Evolutionary conservation across 92 coral and sea anemone genomes (phyloP).

Genomic region (Umimayanthus kanabou): DNA sequence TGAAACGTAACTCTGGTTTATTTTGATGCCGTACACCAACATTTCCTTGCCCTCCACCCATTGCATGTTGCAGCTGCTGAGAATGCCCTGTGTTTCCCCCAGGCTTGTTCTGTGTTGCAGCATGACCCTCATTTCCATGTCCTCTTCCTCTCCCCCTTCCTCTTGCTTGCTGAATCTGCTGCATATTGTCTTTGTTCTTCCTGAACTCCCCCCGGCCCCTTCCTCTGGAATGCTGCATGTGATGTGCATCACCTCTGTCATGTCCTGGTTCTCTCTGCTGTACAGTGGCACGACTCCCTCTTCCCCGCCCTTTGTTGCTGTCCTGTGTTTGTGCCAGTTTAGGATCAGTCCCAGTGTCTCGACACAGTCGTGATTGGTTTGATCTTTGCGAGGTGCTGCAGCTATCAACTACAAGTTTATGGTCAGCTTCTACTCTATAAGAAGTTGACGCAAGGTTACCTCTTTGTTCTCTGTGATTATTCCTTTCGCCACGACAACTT

Average conservation of each 20-base stretch:
- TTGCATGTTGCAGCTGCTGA: background rate
- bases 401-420: background rate
- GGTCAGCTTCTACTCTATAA: background rate
- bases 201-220: background rate
- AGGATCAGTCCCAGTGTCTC: background rate
- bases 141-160: background rate
- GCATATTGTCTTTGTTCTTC: background rate
- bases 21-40: background rate
- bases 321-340: background rate
- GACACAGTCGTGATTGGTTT: background rate
- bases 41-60: background rate
- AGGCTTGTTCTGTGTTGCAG: background rate
- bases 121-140: background rate
- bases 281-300: background rate
- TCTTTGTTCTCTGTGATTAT: background rate
- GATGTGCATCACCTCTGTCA: background rate
- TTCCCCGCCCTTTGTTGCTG: background rate
- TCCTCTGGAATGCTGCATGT: background rate
- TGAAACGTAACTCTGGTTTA: background rate
- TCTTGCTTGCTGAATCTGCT: background rate
- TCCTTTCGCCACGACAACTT: background rate
- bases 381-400: constrained; percentile 3
- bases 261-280: background rate
- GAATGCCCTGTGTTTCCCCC: background rate
- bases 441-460: background rate